Evolutionary conservation across 2,888 invertebrate genomes (phyloP), one percentile per base, ranked within the genome.

Genomic region (Augiades crinisus): DNA sequence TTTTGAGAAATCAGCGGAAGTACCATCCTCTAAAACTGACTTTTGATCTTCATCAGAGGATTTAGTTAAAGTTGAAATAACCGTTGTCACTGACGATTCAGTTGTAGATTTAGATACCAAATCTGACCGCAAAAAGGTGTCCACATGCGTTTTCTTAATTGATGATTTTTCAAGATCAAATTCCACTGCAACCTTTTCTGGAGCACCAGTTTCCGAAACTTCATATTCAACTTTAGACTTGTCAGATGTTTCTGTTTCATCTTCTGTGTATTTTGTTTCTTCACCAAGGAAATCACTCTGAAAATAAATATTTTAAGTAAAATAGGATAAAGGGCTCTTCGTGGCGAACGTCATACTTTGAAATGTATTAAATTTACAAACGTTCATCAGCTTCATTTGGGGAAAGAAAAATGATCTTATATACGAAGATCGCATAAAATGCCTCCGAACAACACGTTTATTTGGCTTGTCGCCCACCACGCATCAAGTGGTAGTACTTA

Each of bases 31-130:
- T 21, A 87, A 54, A 5, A 88, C 77, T 2, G 88, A 89, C 57
- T 86, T 89, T 49, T 79, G 88, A 44, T 86, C 85, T 59, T 84
- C 89, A 47, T 88, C 89, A 0, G 89, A 89, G 5, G 89, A 89
- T 67, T 88, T 89, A 1, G 87, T 86, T 38, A 89, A 66, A 2
- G 86, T 80, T 2, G 88, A 89, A 36, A 89, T 68, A 0, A 89
- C 88, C 22, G 89, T 89, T 1, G 89, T 89, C 1, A 88, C 83
- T 12, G 89, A 86, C 1, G 89, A 87, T 62, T 85, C 89, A n/a
- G 88, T 88, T 2, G 89, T 89, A 1, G 89, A 89, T 59, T 88
- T 89, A 3, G 88, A 89, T 5, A 82, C 73, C 47, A 86, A 70
- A 50, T 87, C 88, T 27, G 83, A 71, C 8, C 68, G 72, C 34